phyloP scores from a whole-genome alignment of 2,797 vertebrate genomes.

The Crypturellus tataupa region DNA sequence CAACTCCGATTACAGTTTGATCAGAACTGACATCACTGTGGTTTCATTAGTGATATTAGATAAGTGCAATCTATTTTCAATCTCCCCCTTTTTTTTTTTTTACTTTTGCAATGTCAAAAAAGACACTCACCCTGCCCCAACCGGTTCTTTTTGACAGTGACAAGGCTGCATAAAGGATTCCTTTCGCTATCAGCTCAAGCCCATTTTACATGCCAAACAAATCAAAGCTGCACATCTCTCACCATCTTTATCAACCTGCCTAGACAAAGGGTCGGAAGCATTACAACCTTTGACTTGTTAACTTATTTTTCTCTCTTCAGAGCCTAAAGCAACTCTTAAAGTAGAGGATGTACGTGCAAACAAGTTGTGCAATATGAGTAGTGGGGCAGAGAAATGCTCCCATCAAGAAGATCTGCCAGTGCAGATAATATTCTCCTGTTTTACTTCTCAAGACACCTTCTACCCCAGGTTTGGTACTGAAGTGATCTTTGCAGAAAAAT shows the following conservation, averaged over 20 bases:
- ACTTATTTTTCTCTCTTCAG: constrained; percentile 80
- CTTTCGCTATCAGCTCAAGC: constrained; percentile 38
- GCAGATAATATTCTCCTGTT: background rate
- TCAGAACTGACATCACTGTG: constrained; percentile 85
- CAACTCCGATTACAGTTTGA: constrained; percentile 79
- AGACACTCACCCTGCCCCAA: background rate
- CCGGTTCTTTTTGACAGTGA: background rate
- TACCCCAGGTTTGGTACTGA: background rate
- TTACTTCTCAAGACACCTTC: background rate
- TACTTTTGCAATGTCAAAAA: constrained; percentile 54
- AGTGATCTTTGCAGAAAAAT: background rate
- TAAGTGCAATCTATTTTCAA: constrained; percentile 75
- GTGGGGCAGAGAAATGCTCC: constrained; percentile 15
- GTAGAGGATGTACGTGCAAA: constrained; percentile 27
- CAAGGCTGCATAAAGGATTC: background rate
- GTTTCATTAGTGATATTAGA: constrained; percentile 84
- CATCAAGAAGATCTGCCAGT: constrained; percentile 11
- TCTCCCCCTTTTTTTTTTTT: constrained; percentile 42
- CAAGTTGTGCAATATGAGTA: constrained; percentile 53
- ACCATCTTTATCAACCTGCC: constrained; percentile 54
- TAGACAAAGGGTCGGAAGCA: constrained; percentile 69
- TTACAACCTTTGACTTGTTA: constrained; percentile 77
- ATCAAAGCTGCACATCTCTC: background rate
- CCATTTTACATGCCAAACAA: constrained; percentile 46
- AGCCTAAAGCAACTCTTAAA: constrained; percentile 70